phyloP scores from a whole-genome alignment of 2,113 vertebrate genomes.

The Spea multiplicata region DNA sequence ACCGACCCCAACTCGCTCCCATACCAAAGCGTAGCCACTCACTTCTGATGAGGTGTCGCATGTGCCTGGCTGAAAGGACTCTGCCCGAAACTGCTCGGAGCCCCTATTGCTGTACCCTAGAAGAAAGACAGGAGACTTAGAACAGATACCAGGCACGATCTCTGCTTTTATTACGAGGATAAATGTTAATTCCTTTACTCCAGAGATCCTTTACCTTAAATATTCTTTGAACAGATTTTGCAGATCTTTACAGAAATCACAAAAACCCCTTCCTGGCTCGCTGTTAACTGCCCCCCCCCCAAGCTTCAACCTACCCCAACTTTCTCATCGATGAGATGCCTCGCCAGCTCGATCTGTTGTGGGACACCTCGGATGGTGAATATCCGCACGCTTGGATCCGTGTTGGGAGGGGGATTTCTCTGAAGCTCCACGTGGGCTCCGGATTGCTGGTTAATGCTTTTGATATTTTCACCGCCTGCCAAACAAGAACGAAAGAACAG shows the following conservation, averaged over 20 bases:
- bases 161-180: too few relatives aligned
- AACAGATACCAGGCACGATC: too few relatives aligned
- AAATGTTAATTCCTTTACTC: too few relatives aligned
- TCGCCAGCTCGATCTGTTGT: conserved; percentile 91
- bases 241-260: too few relatives aligned
- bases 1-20: too few relatives aligned
- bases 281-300: too few relatives aligned
- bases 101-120: conserved; percentile 83
- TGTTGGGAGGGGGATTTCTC: conserved; percentile 92
- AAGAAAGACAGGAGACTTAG: conserved; percentile 22
- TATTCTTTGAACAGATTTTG: too few relatives aligned
- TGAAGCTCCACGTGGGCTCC: conserved; percentile 97
- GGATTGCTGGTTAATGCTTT: conserved; percentile 97
- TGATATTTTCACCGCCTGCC: conserved; percentile 95
- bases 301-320: conserved; percentile 81
- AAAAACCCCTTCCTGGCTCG: too few relatives aligned
- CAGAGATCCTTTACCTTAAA: too few relatives aligned
- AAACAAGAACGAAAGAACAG: neutral
- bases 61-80: conserved; percentile 90
- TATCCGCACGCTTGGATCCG: conserved; percentile 87
- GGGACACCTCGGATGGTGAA: conserved; percentile 92
- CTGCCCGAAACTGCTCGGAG: conserved; percentile 83
- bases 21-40: conserved; percentile 54
- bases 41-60: conserved; percentile 92
- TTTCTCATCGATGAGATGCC: conserved; percentile 98